Evolutionary conservation across 2,113 vertebrate genomes (phyloP).

Genomic region (Neolamprologus ventralis): DNA sequence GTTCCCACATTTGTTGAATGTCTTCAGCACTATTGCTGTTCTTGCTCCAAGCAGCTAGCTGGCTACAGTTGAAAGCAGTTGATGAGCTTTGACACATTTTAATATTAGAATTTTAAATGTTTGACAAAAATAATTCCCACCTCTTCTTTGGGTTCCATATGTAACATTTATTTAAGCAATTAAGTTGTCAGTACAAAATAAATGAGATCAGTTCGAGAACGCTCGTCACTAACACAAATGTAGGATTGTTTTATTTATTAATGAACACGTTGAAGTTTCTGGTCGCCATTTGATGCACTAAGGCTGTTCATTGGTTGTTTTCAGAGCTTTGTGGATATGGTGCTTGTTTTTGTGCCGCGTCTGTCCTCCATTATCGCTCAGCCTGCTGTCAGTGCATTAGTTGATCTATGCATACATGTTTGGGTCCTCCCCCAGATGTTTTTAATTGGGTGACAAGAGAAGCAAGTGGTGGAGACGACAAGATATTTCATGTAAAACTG

Average conservation of each 20-base stretch:
- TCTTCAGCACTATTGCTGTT: background rate
- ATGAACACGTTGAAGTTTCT: background rate
- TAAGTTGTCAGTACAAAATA: background rate
- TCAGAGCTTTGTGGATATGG: background rate
- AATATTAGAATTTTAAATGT: background rate
- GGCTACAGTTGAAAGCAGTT: background rate
- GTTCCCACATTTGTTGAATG: background rate
- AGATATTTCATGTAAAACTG: background rate
- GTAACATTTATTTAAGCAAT: background rate
- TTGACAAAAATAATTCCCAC: background rate
- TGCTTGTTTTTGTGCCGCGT: background rate
- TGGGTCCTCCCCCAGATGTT: background rate
- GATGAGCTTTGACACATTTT: background rate
- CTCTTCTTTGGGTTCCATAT: background rate
- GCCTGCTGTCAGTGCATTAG: background rate
- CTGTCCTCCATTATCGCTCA: background rate
- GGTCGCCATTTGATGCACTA: background rate
- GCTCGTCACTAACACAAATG: background rate
- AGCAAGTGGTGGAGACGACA: background rate
- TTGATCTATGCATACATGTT: conserved; percentile 5
- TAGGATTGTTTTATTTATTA: background rate
- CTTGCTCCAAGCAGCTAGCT: background rate
- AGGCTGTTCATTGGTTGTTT: background rate
- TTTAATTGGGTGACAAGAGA: background rate
- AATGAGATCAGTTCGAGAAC: background rate